Evolutionary conservation across 2,888 invertebrate genomes (phyloP).

Genomic region (Drosophila barbarae): DNA sequence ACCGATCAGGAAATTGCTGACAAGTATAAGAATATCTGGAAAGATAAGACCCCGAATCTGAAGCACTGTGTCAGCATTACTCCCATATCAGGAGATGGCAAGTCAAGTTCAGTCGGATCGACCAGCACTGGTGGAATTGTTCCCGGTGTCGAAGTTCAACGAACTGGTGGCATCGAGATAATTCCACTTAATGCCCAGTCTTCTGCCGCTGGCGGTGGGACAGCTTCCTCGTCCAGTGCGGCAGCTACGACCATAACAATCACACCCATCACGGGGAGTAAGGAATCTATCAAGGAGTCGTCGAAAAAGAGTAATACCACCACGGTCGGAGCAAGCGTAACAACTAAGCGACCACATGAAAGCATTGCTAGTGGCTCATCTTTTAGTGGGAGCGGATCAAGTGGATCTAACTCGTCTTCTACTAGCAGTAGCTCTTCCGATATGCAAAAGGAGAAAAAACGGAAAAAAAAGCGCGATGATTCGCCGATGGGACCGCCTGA

Average conservation of each 20-base stretch:
- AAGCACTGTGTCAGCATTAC: slow-evolving; percentile 79
- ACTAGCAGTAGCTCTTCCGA: slow-evolving; percentile 44
- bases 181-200: slow-evolving; percentile 85
- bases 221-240: slow-evolving; percentile 81
- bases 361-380: slow-evolving; percentile 42
- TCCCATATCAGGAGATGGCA: slow-evolving; percentile 68
- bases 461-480: slow-evolving; percentile 87
- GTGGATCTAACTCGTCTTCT: slow-evolving; percentile 31
- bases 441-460: slow-evolving; percentile 84
- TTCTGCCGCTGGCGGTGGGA: slow-evolving; percentile 14
- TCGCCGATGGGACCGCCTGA: slow-evolving; percentile 84
- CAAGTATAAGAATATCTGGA: slow-evolving; percentile 79
- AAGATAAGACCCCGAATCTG: slow-evolving; percentile 76
- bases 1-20: slow-evolving; percentile 76
- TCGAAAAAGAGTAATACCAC: slow-evolving; percentile 44
- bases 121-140: slow-evolving; percentile 19
- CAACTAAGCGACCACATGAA: slow-evolving; percentile 60
- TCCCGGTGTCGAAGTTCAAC: slow-evolving; percentile 67
- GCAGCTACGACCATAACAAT: slow-evolving; percentile 90
- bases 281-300: slow-evolving; percentile 48
- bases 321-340: slow-evolving; percentile 35
- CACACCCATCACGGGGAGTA: slow-evolving; percentile 84
- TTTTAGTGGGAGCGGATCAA: slow-evolving; percentile 36
- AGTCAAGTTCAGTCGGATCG: slow-evolving; percentile 7
- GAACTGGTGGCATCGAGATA: slow-evolving; percentile 85